These are phyloP conservation scores for Maccullochella peelii DNA, from an alignment of 2,113 vertebrate genomes.

Conservation along the genomic window DNA sequence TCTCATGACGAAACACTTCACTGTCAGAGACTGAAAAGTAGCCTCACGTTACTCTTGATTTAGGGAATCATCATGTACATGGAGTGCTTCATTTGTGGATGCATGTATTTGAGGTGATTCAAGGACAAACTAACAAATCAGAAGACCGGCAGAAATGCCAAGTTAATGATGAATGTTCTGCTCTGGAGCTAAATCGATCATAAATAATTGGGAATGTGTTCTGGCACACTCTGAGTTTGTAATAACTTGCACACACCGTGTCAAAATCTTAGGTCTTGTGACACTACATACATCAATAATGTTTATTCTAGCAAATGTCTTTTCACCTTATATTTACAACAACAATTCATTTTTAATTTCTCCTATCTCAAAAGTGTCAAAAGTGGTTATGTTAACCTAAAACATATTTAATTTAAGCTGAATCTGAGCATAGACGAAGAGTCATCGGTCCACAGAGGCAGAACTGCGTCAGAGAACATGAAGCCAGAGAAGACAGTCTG, in stretches of 20 bases:
- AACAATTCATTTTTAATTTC: not conserved
- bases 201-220: conserved; percentile 33
- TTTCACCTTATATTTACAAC: not conserved
- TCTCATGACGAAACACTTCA: conserved; percentile 13
- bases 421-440: not conserved
- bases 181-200: conserved; percentile 29
- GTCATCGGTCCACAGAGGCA: not conserved
- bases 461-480: too few relatives aligned
- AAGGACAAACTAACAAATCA: conserved; percentile 41
- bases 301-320: not conserved
- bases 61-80: conserved; percentile 11
- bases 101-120: not conserved
- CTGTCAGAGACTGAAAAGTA: conserved; percentile 8
- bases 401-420: not conserved
- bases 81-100: conserved; percentile 4
- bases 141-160: conserved; percentile 5
- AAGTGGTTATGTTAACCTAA: not conserved
- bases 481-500: too few relatives aligned
- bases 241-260: not conserved
- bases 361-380: too few relatives aligned
- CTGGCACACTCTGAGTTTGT: conserved; percentile 1
- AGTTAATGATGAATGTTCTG: conserved; percentile 18
- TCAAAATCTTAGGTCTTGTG: not conserved
- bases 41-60: conserved; percentile 29
- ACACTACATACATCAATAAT: not conserved